Conservation (phyloP, 2,113 vertebrate species). For the Madoqua kirkii region DNA sequence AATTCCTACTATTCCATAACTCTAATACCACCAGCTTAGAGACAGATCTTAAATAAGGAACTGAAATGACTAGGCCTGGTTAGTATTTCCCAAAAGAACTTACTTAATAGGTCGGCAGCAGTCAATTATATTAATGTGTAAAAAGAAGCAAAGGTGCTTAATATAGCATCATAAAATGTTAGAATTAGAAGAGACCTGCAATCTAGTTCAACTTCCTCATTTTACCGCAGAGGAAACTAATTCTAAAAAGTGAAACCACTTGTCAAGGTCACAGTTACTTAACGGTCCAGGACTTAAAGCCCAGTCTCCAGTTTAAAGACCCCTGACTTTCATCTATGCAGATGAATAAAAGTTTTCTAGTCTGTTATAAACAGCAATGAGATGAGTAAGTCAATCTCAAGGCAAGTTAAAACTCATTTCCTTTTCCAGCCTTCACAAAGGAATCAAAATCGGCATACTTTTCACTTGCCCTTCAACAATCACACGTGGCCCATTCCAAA, state of each 20-base stretch:
- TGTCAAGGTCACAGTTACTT: conserved; percentile 22
- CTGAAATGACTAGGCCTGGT: neutral
- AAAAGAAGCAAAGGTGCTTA: conserved; percentile 30
- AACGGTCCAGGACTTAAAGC: neutral
- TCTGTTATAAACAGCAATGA: neutral
- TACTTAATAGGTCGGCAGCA: conserved; percentile 23
- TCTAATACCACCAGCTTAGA: neutral
- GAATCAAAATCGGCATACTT: neutral
- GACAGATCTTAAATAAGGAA: neutral
- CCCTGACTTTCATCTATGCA: neutral
- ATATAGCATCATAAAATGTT: conserved; percentile 17
- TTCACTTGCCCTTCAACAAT: neutral
- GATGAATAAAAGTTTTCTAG: neutral
- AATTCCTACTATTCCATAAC: neutral
- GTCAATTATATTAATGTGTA: conserved; percentile 24
- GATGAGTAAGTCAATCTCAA: neutral
- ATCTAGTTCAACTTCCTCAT: conserved; percentile 48
- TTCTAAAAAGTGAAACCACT: conserved; percentile 17
- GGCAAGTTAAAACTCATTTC: neutral
- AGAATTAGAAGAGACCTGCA: conserved; percentile 25
- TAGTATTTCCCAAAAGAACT: conserved; percentile 51
- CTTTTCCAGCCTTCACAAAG: neutral
- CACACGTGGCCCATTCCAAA: neutral
- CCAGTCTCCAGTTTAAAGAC: neutral
- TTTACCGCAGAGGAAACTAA: neutral